Evolutionary conservation across 1,140 invertebrate species (phyloP), one percentile per base, ranked within the genome.

Genomic region (Drosophila biarmipes): DNA sequence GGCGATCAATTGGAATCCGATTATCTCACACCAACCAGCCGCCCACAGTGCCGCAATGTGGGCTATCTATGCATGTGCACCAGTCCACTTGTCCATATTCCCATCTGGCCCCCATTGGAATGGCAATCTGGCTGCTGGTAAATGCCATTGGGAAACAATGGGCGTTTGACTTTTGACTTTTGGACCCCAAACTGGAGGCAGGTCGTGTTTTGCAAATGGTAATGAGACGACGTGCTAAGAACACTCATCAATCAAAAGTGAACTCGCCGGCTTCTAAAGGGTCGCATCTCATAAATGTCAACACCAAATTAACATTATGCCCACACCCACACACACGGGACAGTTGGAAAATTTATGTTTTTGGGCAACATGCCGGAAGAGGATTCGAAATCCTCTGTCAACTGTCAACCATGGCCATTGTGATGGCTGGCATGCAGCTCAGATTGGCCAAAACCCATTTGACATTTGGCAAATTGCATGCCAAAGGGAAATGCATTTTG

Each of bases 231-330:
- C 29, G 57, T 58, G 68, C 57, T 46, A 27, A 27, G 19, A 24
- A 48, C 15, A 12, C 19, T 11, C 84, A 89, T 87, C 82, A 75
- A 82, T 86, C 84, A 76, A 52, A 38, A 21, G 37, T 14, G 57
- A 21, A 48, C 38, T 72, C 40, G 35, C 49, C 59, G 37, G 35
- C 69, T 75, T 63, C 89, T 82, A 69, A 86, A 66, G 74, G 66
- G 66, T 46, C 58, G 68, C 82, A 73, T 73, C 71, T 52, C 84
- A 87, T 89, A 82, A 89, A 79, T 82, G 84, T 79, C 82, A 82
- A 78, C 82, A 89, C 82, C 75, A 82, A 87, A 86, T 87, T 87
- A 76, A 55, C 43, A 46, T 43, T 53, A 52, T 45, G 54, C 40
- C 31, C 63, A 55, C 73, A 73, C 52, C 53, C 34, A 46, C 63